A percentile compares a stretch with the other conserved stretches of the same genome.
These are phyloP conservation scores for Caenorhabditis inopinata DNA, from an alignment of 1,140 invertebrate species.

Conservation along the genomic window DNA sequence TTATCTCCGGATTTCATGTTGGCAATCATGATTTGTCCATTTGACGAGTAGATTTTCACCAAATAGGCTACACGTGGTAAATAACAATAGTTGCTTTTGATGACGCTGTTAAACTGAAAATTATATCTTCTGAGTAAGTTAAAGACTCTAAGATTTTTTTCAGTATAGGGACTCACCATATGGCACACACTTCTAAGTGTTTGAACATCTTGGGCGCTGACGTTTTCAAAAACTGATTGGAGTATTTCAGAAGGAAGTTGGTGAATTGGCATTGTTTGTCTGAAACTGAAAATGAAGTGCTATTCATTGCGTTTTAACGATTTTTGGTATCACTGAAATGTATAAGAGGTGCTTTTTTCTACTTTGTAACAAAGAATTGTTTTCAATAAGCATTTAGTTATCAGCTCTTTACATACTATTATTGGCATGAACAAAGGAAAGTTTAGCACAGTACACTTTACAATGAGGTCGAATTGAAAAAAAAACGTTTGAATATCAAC, in stretches of 20 bases:
- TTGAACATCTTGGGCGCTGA: background rate
- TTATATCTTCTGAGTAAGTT: too few species aligned
- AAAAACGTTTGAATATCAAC: background rate
- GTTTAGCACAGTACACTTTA: too few species aligned
- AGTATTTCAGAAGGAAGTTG: background rate
- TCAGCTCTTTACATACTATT: too few species aligned
- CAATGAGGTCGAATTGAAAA: background rate
- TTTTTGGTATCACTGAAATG: background rate
- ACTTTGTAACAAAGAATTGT: background rate
- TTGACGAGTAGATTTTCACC: background rate
- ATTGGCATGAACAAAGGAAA: too few species aligned
- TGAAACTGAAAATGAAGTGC: background rate
- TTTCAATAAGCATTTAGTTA: too few species aligned
- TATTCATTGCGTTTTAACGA: too few species aligned
- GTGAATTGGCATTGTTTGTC: background rate
- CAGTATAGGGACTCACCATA: background rate
- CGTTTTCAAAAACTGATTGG: background rate
- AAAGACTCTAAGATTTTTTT: too few species aligned
- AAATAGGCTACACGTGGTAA: background rate
- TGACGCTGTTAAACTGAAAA: conserved; percentile 14
- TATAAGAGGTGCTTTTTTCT: background rate
- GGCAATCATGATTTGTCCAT: background rate
- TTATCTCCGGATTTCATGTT: conserved; percentile 19
- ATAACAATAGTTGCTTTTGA: background rate
- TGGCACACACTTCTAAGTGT: background rate